Conservation (phyloP, 2,113 vertebrate genomes). For the Otocyon megalotis region DNA sequence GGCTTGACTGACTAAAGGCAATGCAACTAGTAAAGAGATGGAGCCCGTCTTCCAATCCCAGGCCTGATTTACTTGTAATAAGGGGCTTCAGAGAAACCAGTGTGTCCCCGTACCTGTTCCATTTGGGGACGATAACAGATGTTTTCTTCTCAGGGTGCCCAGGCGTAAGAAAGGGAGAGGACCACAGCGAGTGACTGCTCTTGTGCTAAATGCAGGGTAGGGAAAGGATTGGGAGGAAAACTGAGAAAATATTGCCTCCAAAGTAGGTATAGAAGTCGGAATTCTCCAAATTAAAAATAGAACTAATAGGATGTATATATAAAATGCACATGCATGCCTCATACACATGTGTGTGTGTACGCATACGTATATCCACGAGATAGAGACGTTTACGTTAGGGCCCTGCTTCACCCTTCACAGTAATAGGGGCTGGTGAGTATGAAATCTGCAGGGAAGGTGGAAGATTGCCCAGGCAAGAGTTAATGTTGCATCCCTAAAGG, state of each 20-base stretch:
- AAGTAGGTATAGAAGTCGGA: neutral
- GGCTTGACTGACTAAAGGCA: neutral
- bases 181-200: neutral
- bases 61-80: neutral
- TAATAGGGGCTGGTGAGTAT: neutral
- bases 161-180: neutral
- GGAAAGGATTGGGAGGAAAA: neutral
- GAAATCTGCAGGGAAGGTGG: neutral
- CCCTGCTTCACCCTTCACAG: neutral
- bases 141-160: neutral
- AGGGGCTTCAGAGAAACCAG: neutral
- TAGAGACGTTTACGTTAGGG: neutral
- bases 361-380: neutral
- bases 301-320: neutral
- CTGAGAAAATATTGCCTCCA: neutral
- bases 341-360: neutral
- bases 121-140: neutral
- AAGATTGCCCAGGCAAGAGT: neutral
- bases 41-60: neutral
- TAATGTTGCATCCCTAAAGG: neutral
- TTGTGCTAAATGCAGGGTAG: neutral
- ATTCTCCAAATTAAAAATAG: neutral
- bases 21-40: neutral
- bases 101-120: neutral
- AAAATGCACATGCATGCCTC: neutral